Evolutionary conservation across 2,888 invertebrate species (phyloP).

Genomic region (Archips crataeganus): DNA sequence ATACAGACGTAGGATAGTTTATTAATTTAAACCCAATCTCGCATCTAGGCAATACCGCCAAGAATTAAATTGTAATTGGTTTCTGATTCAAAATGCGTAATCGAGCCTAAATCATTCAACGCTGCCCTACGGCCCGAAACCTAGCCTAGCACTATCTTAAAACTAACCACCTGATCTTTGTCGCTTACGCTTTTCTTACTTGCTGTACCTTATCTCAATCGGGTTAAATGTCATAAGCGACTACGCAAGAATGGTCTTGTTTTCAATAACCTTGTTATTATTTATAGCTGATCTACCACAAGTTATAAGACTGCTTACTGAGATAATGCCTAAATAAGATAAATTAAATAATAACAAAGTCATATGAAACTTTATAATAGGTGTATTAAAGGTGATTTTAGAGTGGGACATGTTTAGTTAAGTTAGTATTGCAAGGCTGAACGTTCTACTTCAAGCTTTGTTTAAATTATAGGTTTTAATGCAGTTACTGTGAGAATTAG

Average conservation of each 20-base stretch:
- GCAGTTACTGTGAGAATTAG: conserved; percentile 37
- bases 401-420: background rate
- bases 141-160: background rate
- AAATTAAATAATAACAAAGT: conserved; percentile 17
- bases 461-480: conserved; percentile 31
- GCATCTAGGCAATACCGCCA: background rate
- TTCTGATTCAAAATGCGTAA: conserved; percentile 36
- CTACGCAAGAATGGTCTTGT: background rate
- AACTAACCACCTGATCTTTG: background rate
- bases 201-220: background rate
- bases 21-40: too few relatives aligned
- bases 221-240: background rate
- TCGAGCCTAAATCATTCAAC: conserved; percentile 35
- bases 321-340: conserved; percentile 39
- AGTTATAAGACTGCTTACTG: conserved; percentile 37
- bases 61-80: conserved; percentile 39
- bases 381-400: background rate
- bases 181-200: conserved; percentile 9
- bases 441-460: conserved; percentile 31
- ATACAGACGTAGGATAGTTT: too few relatives aligned
- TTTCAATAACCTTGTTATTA: conserved; percentile 9
- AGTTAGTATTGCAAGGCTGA: conserved; percentile 1
- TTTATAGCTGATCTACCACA: conserved; percentile 33
- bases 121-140: conserved; percentile 25
- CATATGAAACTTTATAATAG: background rate